Evolutionary conservation across 1,140 invertebrate species (phyloP).

Genomic region (Nylanderia fulva): DNA sequence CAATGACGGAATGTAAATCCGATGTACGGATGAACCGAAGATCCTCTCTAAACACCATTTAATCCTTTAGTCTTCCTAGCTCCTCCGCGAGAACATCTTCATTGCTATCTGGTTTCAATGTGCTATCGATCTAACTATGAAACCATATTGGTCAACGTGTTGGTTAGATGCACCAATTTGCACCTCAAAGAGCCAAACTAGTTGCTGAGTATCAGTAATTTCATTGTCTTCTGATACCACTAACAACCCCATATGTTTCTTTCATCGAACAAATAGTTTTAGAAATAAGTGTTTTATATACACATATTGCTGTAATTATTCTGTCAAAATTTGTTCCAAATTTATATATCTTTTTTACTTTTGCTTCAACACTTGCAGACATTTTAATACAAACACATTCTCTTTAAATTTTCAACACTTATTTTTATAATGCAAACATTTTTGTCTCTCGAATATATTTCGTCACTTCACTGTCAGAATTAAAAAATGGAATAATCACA

Average conservation of each 20-base stretch:
- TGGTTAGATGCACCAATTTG: slow-evolving; percentile 54
- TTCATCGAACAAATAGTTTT: slow-evolving; percentile 10
- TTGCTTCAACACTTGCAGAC: not conserved
- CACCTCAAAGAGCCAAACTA: slow-evolving; percentile 52
- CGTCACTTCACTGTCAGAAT: not conserved
- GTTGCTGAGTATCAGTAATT: slow-evolving; percentile 55
- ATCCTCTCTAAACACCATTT: slow-evolving; percentile 29
- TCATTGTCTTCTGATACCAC: slow-evolving; percentile 36
- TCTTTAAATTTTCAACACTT: not conserved
- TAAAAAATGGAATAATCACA: not conserved
- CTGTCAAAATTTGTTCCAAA: slow-evolving; percentile 4
- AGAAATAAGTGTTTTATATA: no score
- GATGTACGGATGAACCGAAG: not conserved
- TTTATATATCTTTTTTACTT: not conserved
- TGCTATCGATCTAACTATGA: slow-evolving; percentile 54
- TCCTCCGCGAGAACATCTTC: slow-evolving; percentile 3
- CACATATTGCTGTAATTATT: no score
- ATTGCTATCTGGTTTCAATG: slow-evolving; percentile 14
- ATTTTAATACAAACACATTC: not conserved
- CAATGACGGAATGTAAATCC: slow-evolving; percentile 10
- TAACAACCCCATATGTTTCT: slow-evolving; percentile 24
- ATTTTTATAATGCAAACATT: not conserved
- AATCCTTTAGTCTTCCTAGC: slow-evolving; percentile 38
- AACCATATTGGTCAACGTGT: slow-evolving; percentile 52
- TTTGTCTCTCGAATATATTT: not conserved